Evolutionary conservation across 2,113 vertebrate species (phyloP).

Genomic region (Callospermophilus lateralis): DNA sequence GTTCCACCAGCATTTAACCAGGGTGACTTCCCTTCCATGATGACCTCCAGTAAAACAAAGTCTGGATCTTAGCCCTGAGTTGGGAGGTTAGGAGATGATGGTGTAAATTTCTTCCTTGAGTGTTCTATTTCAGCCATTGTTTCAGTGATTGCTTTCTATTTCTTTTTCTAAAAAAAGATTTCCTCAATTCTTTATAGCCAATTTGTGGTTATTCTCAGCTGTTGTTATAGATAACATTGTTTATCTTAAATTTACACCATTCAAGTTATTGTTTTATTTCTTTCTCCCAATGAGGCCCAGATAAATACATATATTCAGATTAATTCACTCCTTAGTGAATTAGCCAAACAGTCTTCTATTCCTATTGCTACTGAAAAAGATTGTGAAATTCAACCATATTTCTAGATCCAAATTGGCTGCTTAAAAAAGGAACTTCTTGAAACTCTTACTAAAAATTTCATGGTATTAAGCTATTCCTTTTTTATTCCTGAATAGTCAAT

Average conservation of each 20-base stretch:
- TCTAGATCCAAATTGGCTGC: neutral
- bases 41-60: neutral
- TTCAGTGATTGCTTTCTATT: neutral
- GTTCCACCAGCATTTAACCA: neutral
- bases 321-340: conserved; percentile 36
- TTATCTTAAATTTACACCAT: neutral
- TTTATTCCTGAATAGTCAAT: neutral
- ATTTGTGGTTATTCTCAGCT: neutral
- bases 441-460: neutral
- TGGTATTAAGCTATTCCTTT: neutral
- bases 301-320: neutral
- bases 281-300: neutral
- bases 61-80: neutral
- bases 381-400: neutral
- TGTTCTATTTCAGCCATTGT: neutral
- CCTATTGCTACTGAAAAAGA: neutral
- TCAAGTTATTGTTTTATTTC: neutral
- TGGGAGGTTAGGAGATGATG: neutral
- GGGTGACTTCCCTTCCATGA: neutral
- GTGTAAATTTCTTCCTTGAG: neutral
- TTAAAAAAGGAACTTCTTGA: neutral
- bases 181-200: neutral
- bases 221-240: neutral
- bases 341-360: neutral
- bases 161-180: neutral